A percentile compares a stretch with the other conserved stretches of the same genome.
Conservation (phyloP, 2,797 vertebrate genomes). For the Poecilia picta region DNA sequence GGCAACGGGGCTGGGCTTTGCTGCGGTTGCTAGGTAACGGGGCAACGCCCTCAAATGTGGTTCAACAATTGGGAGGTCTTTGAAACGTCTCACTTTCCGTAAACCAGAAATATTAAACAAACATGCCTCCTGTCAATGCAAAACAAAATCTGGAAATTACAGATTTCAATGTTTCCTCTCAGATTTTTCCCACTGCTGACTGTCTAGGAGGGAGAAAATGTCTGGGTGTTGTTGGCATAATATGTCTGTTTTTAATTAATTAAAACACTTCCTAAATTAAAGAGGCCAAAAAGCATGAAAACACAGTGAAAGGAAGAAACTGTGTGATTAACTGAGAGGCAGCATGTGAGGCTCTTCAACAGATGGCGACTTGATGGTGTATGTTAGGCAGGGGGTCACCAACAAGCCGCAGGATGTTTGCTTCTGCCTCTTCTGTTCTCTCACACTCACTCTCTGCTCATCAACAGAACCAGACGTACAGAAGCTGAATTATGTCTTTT, state of each 20-base stretch:
- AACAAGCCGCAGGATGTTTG: conserved; percentile 55
- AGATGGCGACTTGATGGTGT: conserved; percentile 65
- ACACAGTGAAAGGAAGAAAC: conserved; percentile 4
- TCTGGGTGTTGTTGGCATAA: not conserved
- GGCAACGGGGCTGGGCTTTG: too few relatives aligned
- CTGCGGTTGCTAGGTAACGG: too few relatives aligned
- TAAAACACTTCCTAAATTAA: conserved; percentile 1
- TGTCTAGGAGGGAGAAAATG: not conserved
- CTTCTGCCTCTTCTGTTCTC: not conserved
- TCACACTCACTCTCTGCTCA: not conserved
- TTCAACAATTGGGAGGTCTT: too few relatives aligned
- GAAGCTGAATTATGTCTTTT: not conserved
- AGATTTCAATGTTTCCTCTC: not conserved
- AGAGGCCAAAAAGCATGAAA: not conserved
- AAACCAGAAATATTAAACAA: too few relatives aligned
- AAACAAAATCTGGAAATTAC: not conserved
- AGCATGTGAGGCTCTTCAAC: conserved; percentile 49
- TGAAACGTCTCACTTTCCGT: too few relatives aligned
- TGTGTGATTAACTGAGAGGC: conserved; percentile 25
- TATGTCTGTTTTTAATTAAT: not conserved
- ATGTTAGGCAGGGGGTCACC: conserved; percentile 57
- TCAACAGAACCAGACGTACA: not conserved
- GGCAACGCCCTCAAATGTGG: too few relatives aligned
- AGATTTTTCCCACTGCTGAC: not conserved
- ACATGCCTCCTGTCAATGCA: too few relatives aligned